These are phyloP conservation scores for Dryadula phaetusa DNA, from an alignment of 2,888 invertebrate species.

Conservation along the genomic window DNA sequence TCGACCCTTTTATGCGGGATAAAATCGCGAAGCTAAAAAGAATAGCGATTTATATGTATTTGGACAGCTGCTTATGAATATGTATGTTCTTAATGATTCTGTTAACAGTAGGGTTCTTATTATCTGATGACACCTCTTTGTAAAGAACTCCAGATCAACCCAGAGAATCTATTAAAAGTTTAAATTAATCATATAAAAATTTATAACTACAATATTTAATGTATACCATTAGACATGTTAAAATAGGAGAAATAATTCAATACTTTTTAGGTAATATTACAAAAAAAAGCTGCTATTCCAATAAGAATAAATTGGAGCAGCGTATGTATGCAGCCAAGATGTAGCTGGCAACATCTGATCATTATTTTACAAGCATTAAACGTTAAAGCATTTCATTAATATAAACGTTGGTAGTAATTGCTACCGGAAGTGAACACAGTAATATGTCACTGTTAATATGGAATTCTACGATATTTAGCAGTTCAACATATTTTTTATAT, in stretches of 20 bases:
- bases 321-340: constrained; percentile 21
- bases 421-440: constrained; percentile 13
- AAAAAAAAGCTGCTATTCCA: constrained; percentile 9
- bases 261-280: not conserved
- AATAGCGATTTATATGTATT: not conserved
- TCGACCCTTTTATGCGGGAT: too few relatives aligned
- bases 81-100: constrained; percentile 8
- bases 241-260: not conserved
- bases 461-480: not conserved
- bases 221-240: not conserved
- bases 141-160: too few relatives aligned
- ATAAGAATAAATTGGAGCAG: constrained; percentile 14
- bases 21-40: too few relatives aligned
- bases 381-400: constrained; percentile 22
- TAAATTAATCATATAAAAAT: too few relatives aligned
- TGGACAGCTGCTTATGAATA: constrained; percentile 18
- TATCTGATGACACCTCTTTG: not conserved
- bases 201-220: not conserved
- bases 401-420: constrained; percentile 14
- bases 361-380: constrained; percentile 24
- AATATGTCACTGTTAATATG: constrained; percentile 9
- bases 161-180: too few relatives aligned
- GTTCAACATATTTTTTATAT: not conserved
- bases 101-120: not conserved
- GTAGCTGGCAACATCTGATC: constrained; percentile 26